These are phyloP conservation scores for Zaprionus davidi DNA, from an alignment of 1,140 invertebrate species.

Conservation along the genomic window DNA sequence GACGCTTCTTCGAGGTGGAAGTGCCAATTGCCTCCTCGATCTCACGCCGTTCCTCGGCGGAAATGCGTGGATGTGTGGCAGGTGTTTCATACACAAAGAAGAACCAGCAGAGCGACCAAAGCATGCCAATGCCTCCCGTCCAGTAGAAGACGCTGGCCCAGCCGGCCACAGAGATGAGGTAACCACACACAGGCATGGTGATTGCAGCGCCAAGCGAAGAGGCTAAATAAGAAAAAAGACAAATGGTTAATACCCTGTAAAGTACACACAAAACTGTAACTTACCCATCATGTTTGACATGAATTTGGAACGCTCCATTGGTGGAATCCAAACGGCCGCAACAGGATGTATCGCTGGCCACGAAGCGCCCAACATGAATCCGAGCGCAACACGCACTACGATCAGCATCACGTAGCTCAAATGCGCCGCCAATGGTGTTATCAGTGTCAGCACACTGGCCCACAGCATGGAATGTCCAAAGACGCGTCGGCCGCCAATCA, in stretches of 20 bases:
- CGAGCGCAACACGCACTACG: slow-evolving; percentile 88
- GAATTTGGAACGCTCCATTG: slow-evolving; percentile 94
- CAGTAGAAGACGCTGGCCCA: slow-evolving; percentile 95
- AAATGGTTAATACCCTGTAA: not conserved
- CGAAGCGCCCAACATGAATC: slow-evolving; percentile 92
- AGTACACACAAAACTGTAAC: slow-evolving; percentile 18
- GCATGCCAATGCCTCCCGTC: slow-evolving; percentile 90
- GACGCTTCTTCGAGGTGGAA: slow-evolving; percentile 86
- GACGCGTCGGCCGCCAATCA: slow-evolving; percentile 90
- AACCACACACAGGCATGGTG: slow-evolving; percentile 92
- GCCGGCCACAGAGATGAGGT: slow-evolving; percentile 90
- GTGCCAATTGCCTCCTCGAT: slow-evolving; percentile 91
- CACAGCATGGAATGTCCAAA: slow-evolving; percentile 94
- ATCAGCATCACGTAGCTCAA: slow-evolving; percentile 87
- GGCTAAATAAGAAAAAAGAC: slow-evolving; percentile 84
- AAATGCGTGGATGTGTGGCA: slow-evolving; percentile 93
- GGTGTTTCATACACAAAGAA: slow-evolving; percentile 94
- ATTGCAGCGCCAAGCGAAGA: slow-evolving; percentile 93
- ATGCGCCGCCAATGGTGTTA: slow-evolving; percentile 91
- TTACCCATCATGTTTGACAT: slow-evolving; percentile 94
- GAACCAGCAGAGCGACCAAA: slow-evolving; percentile 95
- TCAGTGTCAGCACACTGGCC: slow-evolving; percentile 91
- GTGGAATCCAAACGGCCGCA: slow-evolving; percentile 95
- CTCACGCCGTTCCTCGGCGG: slow-evolving; percentile 90
- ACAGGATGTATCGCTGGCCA: slow-evolving; percentile 96